These are phyloP conservation scores for Cyprinodon tularosa DNA, from an alignment of 2,113 vertebrate species.

Conservation along the genomic window DNA sequence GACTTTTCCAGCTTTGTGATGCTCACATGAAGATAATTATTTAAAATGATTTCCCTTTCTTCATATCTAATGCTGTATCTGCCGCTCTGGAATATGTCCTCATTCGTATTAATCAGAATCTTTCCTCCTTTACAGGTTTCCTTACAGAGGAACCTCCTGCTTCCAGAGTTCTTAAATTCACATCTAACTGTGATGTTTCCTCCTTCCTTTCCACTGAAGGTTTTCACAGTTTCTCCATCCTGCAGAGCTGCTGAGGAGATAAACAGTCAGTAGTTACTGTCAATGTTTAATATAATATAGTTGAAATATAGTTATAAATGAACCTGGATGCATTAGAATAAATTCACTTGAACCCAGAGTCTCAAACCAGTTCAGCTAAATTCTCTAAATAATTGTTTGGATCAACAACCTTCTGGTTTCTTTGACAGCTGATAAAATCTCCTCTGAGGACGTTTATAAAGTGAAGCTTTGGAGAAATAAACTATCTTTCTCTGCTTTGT, in stretches of 20 bases:
- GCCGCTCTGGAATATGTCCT: background rate
- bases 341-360: background rate
- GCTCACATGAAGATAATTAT: background rate
- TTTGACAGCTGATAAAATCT: background rate
- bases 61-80: conserved; percentile 3
- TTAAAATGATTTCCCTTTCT: too few species aligned
- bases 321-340: background rate
- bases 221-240: background rate
- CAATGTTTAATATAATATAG: background rate
- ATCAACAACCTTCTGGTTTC: background rate
- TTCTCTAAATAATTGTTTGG: background rate
- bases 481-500: background rate
- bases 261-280: background rate
- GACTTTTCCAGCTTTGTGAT: too few species aligned
- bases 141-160: background rate
- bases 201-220: background rate
- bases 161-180: rapidly evolving
- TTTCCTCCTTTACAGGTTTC: background rate
- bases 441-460: background rate
- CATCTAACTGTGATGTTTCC: background rate
- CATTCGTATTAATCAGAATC: background rate
- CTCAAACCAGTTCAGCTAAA: background rate
- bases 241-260: background rate
- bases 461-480: background rate
- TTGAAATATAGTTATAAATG: background rate